Base-by-base conservation (phyloP, 2,888 invertebrate species). In the Sialis fuliginosa region DNA sequence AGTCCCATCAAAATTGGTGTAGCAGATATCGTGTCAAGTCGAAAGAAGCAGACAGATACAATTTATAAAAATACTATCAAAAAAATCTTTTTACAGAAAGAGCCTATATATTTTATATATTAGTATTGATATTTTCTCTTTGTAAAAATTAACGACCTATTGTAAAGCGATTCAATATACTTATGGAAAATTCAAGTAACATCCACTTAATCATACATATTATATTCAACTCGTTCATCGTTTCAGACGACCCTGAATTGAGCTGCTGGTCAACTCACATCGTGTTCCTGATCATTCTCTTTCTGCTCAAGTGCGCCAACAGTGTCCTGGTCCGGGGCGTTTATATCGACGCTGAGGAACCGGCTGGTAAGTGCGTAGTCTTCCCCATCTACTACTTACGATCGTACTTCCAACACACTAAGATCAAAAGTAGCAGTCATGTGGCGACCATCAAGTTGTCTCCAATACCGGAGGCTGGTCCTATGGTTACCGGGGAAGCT, bases 301-400 rank as follows among this genome's bases (percentile, higher is more conserved):
- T 87, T 45, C 72, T 88, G 6, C 70, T 90, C 46, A 87, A 88
- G 60, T 88, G 88, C 59, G 82, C 88, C 55, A 90, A 91, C 66
- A 86, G 89, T 0, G 73, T 90, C 46, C 71, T 90, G 51, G 89
- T 89, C 4, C 74, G 89, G 41, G 91, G 90, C 0, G 87, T 90
- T 2, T 87, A 84, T 63, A 85, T 89, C 46, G 90, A 90, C 62
- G 89, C 83, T 0, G 87, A 88, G 56, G 87, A 87, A 54, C 78
- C 80, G 0, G 81, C 79, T 1, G 85, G 86, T 10, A 79, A 85
- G 55, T 86, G 88, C 59, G 84, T 88, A 2, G 79, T 83, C 45
- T 82, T 89, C 62, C 85, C 88, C 4, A 85, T 86, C 58, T 82
- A 84, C 58, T 90, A 88, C 62, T 74, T 89, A 32, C 70, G 86